phyloP scores from a whole-genome alignment of 2,113 vertebrate species.

The Phocoena sinus region DNA sequence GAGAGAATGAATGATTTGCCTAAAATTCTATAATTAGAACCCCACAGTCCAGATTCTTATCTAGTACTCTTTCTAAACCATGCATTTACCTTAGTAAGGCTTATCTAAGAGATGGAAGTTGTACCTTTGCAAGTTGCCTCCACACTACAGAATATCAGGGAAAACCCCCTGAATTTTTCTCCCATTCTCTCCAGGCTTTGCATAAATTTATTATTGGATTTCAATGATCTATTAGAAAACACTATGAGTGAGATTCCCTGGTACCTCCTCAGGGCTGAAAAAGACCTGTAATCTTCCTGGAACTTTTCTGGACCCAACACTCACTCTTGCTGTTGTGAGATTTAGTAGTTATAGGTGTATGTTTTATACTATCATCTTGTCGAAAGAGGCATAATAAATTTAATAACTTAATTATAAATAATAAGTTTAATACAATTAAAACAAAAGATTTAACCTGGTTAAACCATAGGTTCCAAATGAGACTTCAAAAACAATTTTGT shows the following conservation, averaged over 20 bases:
- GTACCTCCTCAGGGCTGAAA: neutral
- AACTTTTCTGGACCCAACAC: neutral
- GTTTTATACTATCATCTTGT: neutral
- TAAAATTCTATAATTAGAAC: neutral
- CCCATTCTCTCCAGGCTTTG: neutral
- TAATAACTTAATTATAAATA: neutral
- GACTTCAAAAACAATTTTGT: neutral
- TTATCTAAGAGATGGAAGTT: neutral
- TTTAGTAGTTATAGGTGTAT: neutral
- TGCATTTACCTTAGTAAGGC: neutral
- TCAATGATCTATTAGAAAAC: neutral
- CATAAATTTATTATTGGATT: neutral
- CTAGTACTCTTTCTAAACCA: neutral
- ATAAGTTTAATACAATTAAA: neutral
- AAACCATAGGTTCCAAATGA: neutral
- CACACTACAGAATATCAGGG: neutral
- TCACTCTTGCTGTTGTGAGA: neutral
- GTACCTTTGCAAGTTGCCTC: neutral
- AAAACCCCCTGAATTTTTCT: neutral
- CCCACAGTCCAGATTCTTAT: neutral
- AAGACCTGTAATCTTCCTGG: neutral
- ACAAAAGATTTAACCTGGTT: neutral
- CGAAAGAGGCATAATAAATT: neutral
- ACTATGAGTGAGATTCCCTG: neutral
- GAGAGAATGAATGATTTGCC: slow-evolving; percentile 10